These are phyloP conservation scores for Caenorhabditis japonica DNA, from an alignment of 2,888 invertebrate genomes.

Conservation along the genomic window DNA sequence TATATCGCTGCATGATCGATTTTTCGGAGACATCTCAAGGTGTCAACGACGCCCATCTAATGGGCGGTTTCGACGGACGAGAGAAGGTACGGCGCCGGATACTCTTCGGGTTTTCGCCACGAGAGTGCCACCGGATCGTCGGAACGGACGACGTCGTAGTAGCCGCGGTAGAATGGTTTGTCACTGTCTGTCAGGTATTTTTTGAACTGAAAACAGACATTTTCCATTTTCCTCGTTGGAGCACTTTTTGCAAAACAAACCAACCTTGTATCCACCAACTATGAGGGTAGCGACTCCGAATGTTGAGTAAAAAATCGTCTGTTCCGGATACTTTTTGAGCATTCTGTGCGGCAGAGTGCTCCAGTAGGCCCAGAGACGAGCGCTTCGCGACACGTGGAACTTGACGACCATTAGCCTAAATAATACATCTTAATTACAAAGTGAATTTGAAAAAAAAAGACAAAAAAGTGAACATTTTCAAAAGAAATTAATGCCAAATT, in stretches of 20 bases:
- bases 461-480: background rate
- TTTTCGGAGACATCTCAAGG: slow-evolving; percentile 1
- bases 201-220: background rate
- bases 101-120: slow-evolving; percentile 72
- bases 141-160: slow-evolving; percentile 70
- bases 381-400: slow-evolving; percentile 59
- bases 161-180: slow-evolving; percentile 63
- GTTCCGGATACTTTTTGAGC: slow-evolving; percentile 67
- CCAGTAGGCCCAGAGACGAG: slow-evolving; percentile 62
- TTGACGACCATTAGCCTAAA: slow-evolving; percentile 49
- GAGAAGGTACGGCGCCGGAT: slow-evolving; percentile 69
- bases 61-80: slow-evolving; percentile 59
- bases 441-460: background rate
- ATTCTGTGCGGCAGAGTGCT: slow-evolving; percentile 57
- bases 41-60: background rate
- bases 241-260: slow-evolving; percentile 19
- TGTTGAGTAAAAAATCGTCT: slow-evolving; percentile 67
- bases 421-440: background rate
- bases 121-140: slow-evolving; percentile 65
- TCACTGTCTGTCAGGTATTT: slow-evolving; percentile 48
- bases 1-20: too few relatives aligned
- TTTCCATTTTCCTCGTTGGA: slow-evolving; percentile 11
- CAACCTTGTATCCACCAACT: slow-evolving; percentile 53
- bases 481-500: background rate
- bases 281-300: slow-evolving; percentile 66